Conservation (phyloP, 2,113 vertebrate genomes). For the Pluvialis apricaria region DNA sequence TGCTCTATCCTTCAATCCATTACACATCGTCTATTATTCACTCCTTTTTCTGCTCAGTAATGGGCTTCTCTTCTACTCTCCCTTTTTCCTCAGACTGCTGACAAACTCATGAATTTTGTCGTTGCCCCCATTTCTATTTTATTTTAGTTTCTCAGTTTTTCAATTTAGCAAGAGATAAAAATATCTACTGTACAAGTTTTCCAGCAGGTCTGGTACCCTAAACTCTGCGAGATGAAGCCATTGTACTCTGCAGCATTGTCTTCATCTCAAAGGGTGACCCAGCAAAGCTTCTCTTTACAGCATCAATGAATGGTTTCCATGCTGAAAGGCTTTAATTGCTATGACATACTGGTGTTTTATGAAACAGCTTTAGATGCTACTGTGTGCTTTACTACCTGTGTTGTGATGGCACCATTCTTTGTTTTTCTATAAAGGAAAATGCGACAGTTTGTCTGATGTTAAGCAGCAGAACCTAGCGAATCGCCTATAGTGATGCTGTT, state of each 20-base stretch:
- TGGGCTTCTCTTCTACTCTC: not conserved
- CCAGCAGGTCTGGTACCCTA: not conserved
- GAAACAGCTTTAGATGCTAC: not conserved
- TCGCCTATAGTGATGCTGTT: not conserved
- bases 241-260: not conserved
- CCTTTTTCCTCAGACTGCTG: not conserved
- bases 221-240: not conserved
- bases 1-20: not conserved
- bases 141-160: not conserved
- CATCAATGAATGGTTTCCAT: not conserved
- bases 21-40: not conserved
- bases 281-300: not conserved
- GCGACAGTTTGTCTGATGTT: not conserved
- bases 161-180: not conserved
- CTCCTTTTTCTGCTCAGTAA: not conserved
- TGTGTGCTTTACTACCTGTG: not conserved
- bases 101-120: not conserved
- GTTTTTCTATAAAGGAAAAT: not conserved
- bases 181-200: not conserved
- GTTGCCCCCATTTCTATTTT: not conserved
- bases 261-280: not conserved
- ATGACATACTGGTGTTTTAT: not conserved
- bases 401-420: not conserved
- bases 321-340: not conserved
- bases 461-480: not conserved